These are phyloP conservation scores for Tetraneura akinire DNA, from an alignment of 1,140 invertebrate species.

Conservation along the genomic window DNA sequence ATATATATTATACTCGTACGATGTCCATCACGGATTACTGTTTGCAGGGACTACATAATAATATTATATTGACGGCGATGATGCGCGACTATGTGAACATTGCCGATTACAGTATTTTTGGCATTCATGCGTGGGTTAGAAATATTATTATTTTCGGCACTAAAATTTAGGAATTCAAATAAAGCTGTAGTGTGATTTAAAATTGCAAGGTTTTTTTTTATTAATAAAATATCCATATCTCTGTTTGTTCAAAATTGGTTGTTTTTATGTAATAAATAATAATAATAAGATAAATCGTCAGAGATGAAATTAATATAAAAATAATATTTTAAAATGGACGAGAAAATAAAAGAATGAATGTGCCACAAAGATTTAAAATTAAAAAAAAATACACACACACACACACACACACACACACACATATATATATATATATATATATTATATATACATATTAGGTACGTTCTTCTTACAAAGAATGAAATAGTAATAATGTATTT, in stretches of 20 bases:
- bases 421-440: no score
- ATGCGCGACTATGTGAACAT: constrained; percentile 4
- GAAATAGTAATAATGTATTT: constrained; percentile 18
- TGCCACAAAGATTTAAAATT: constrained; percentile 11
- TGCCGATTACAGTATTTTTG: constrained; percentile 33
- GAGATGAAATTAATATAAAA: not conserved
- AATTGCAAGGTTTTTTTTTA: not conserved
- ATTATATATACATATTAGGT: no score
- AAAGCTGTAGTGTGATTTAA: not conserved
- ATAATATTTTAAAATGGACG: not conserved
- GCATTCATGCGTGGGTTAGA: not conserved
- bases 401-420: no score
- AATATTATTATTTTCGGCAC: not conserved
- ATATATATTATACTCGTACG: no score
- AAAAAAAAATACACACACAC: no score
- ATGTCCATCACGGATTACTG: not conserved
- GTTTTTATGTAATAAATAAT: constrained; percentile 19
- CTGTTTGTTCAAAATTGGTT: not conserved
- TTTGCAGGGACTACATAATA: not conserved
- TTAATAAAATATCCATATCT: not conserved
- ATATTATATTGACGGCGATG: not conserved
- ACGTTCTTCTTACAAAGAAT: not conserved
- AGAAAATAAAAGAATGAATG: constrained; percentile 23
- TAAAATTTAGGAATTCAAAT: not conserved
- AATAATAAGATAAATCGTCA: not conserved